Evolutionary conservation across 2,797 vertebrate species (phyloP).

Genomic region (Pseudochirops corinnae): DNA sequence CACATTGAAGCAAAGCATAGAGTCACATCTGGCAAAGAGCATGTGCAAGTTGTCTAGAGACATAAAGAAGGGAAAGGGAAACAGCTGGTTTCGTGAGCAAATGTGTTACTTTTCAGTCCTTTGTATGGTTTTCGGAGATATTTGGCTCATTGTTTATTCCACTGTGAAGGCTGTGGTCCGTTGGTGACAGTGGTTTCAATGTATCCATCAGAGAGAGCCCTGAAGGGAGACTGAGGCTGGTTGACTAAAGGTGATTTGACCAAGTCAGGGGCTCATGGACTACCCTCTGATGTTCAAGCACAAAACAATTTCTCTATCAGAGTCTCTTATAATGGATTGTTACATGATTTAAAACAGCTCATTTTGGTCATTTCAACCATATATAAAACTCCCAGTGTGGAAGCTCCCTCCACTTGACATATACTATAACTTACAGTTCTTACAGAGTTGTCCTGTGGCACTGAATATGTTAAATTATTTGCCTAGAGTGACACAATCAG

Average conservation of each 20-base stretch:
- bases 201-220: too few relatives aligned
- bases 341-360: background rate
- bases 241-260: background rate
- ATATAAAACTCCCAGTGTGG: background rate
- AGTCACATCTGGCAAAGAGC: background rate
- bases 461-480: background rate
- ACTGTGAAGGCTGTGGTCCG: background rate
- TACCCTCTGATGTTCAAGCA: background rate
- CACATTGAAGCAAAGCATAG: background rate
- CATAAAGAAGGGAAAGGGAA: background rate
- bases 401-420: background rate
- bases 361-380: background rate
- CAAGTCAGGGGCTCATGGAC: background rate
- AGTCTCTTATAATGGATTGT: background rate
- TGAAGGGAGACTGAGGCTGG: background rate
- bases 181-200: too few relatives aligned
- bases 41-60: background rate
- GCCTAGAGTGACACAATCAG: background rate
- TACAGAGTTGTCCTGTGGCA: background rate
- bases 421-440: background rate
- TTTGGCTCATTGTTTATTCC: background rate
- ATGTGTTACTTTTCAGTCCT: background rate
- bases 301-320: background rate
- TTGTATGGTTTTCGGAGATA: background rate
- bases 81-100: background rate